Conservation (phyloP, 2,888 invertebrate species). For the Conistra vaccinii region DNA sequence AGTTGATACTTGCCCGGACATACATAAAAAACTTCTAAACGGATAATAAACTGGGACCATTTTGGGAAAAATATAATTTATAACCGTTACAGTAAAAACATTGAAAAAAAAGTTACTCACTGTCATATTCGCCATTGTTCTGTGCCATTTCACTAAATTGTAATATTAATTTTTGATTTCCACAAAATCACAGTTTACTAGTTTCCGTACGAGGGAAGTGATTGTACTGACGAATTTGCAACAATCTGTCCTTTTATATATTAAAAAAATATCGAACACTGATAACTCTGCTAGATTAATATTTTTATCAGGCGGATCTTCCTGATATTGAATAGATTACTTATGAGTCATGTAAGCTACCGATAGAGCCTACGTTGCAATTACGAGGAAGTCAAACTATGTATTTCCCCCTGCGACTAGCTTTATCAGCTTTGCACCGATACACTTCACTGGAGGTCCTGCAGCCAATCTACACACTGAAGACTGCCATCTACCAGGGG, state of each 20-base stretch:
- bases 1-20: not conserved
- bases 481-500: too few species aligned
- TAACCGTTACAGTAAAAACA: not conserved
- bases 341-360: slow-evolving; percentile 8
- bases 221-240: slow-evolving; percentile 2
- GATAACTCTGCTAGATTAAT: slow-evolving; percentile 29
- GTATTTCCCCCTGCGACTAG: not conserved
- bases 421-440: not conserved
- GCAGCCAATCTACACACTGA: not conserved
- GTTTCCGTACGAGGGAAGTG: not conserved
- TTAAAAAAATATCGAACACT: slow-evolving; percentile 4
- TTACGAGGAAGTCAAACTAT: not conserved
- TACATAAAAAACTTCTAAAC: not conserved
- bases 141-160: slow-evolving; percentile 6
- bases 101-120: slow-evolving; percentile 7
- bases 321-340: slow-evolving; percentile 14
- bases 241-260: slow-evolving; percentile 12
- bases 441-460: not conserved
- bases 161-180: not conserved
- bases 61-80: not conserved
- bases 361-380: not conserved
- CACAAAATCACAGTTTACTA: not conserved
- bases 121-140: not conserved
- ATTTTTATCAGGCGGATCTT: slow-evolving; percentile 30
- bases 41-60: not conserved